Base-by-base conservation (phyloP, 2,113 vertebrate species). In the Columba janthina region DNA sequence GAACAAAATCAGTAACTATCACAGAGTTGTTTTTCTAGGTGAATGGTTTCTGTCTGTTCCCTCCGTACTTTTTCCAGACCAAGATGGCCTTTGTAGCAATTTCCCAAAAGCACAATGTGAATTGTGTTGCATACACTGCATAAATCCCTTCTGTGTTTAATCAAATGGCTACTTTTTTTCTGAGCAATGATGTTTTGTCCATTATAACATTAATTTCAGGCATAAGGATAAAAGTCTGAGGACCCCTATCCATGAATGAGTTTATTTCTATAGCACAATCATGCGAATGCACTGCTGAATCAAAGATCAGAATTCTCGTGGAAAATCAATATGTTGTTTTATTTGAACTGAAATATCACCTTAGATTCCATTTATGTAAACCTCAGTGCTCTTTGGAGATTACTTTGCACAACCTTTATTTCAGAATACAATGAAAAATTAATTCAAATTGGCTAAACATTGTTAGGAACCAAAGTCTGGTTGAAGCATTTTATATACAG, bases 291-390 rank as follows among this genome's bases (percentile, higher is more conserved):
- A 31, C 8, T 46, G 51, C 75, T 80, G 62, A 94, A 93, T 94
- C 54, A 88, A 74, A 88, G 58, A 85, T 76, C 62, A n/a, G 73
- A 91, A 94, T 92, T 85, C 66, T 54, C 79, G 26, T 69, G 31
- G 79, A 90, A 92, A 94, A 96, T 94, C 92, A 83, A 80, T 95
- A 89, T 48, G 65, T 83, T 96, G 54, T 89, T 95, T 94, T 74
- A 80, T 89, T 90, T 94, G 73, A 94, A 74, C 66, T 77, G 62
- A 92, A 91, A 56, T 89, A 89, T 67, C 85, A 83, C 72, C 91
- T 85, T 86, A 69, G 62, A 24, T 82, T 93, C 76, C 94, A 66
- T 69, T 95, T 97, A 61, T 57, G 48, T 69, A 83, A 94, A 87
- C 87, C 79, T 69, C 73, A 94, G 21, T 80, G 57, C 28, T 83